Base-by-base conservation (phyloP, 2,888 invertebrate species). In the Caenorhabditis panamensis region DNA sequence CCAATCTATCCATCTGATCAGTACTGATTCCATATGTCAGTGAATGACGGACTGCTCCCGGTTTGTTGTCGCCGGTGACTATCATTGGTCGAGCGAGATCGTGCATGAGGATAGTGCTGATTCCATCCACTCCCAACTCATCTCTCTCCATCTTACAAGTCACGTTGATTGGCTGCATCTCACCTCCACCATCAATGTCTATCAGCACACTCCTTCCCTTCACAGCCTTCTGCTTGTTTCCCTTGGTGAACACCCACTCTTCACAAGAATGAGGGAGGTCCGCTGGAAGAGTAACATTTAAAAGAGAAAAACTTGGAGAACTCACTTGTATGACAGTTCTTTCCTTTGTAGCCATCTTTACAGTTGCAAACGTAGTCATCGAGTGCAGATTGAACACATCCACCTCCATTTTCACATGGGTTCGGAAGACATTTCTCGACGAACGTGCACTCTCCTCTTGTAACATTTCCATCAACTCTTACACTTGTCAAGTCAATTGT, bases 181-280 rank as follows among this genome's bases (percentile, higher is more conserved):
- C 79, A 18, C 87, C 88, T 13, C 90, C 89, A 8, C 89, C 90
- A 63, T 90, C 90, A n/a, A 90, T 56, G 73, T 90, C 90, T n/a
- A 90, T 87, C 13, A 85, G 82, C 11, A 89, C 84, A 41, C 85
- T 86, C 24, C 81, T 47, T 62, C 81, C 82, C 63, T 75, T 75
- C 20, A 80, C 44, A 16, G 82, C 75, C 28, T 76, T 79, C 22
- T 58, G 73, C 28, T 76, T 75, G 41, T 76, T 79, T 16, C 82
- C 82, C 26, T 82, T 72, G 6, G 79, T 59, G 56, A 77, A 84
- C n/a, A 75, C 82, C 79, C 86, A 84, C 75, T 90, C 89, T 72
- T 90, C 90, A 58, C 90, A 90, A 4, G 89, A 89, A 26, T 87
- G 85, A 3, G 88, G 87, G 5, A 86, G 76, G 22, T 84, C 83